These are phyloP conservation scores for Geotrypetes seraphini DNA, from an alignment of 2,797 vertebrate genomes.

Conservation along the genomic window DNA sequence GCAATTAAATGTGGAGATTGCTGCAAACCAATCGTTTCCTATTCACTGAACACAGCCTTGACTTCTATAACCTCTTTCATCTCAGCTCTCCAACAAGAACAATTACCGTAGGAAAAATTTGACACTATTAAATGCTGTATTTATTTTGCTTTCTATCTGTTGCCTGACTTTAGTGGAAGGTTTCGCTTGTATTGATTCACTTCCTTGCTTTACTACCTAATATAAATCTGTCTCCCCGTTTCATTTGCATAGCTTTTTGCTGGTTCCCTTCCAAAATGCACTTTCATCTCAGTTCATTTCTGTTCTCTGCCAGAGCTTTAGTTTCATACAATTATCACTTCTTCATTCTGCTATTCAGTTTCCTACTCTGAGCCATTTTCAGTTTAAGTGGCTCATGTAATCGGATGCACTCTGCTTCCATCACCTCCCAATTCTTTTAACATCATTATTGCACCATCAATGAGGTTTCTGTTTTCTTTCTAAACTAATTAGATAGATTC, in stretches of 20 bases:
- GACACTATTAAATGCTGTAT: neutral
- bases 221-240: neutral
- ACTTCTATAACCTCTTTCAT: constrained; percentile 1
- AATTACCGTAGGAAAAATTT: neutral
- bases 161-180: constrained; percentile 2
- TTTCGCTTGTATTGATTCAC: neutral
- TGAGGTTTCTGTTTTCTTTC: too few species aligned
- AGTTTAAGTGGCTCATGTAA: too few species aligned
- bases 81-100: neutral
- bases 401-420: too few species aligned
- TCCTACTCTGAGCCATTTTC: neutral
- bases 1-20: neutral
- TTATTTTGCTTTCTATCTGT: neutral
- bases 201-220: constrained; percentile 3
- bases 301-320: too few species aligned
- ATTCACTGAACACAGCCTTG: neutral
- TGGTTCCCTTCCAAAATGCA: neutral
- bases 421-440: constrained; percentile 4
- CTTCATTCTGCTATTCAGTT: constrained; percentile 1
- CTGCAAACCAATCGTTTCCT: neutral
- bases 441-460: too few species aligned
- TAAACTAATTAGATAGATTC: too few species aligned
- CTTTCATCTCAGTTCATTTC: too few species aligned
- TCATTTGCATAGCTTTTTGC: neutral
- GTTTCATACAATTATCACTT: neutral